These are phyloP conservation scores for Drosophila malerkotliana DNA, from an alignment of 1,140 invertebrate genomes.

Conservation along the genomic window DNA sequence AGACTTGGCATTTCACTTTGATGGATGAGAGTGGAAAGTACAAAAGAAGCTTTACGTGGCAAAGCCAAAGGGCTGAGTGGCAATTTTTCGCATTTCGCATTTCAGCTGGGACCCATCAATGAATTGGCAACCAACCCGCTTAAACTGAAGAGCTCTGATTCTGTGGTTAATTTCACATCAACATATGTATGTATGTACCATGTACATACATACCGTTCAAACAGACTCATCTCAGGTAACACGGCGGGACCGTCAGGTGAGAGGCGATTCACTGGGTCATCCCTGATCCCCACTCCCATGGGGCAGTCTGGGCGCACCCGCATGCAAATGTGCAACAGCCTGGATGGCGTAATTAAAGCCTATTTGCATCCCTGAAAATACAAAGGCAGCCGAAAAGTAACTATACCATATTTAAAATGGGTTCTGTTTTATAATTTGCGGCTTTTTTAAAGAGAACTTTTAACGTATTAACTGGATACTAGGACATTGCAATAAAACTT, in stretches of 20 bases:
- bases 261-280: neutral
- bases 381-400: neutral
- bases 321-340: constrained; percentile 43
- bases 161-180: constrained; percentile 40
- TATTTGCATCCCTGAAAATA: constrained; percentile 19
- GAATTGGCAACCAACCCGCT: constrained; percentile 20
- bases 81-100: constrained; percentile 15
- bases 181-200: constrained; percentile 3
- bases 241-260: constrained; percentile 1
- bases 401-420: neutral
- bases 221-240: constrained; percentile 15
- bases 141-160: constrained; percentile 34
- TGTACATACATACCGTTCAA: neutral
- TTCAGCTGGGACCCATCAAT: constrained; percentile 3
- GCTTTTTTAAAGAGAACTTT: neutral
- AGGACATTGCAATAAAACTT: no score
- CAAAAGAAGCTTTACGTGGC: neutral
- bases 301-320: constrained; percentile 6
- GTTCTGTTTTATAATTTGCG: neutral
- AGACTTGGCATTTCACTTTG: neutral
- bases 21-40: neutral
- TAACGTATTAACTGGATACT: no score
- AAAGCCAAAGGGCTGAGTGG: neutral
- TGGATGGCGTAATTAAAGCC: constrained; percentile 23
- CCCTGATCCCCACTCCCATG: constrained; percentile 11